These are phyloP conservation scores for Acrocephalus arundinaceus DNA, from an alignment of 2,113 vertebrate species.

Conservation along the genomic window DNA sequence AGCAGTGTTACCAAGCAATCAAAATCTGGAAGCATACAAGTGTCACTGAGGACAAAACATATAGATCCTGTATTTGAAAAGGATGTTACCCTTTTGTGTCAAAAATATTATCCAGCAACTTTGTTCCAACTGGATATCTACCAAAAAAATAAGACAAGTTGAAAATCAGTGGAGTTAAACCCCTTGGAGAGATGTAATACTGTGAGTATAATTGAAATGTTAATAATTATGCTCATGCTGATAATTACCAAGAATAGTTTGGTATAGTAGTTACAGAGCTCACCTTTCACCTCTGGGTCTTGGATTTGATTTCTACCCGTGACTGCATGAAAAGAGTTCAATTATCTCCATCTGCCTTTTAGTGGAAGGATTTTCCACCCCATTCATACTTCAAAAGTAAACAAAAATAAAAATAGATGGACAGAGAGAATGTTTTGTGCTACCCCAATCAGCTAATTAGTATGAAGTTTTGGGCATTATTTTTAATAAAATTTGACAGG, in stretches of 20 bases:
- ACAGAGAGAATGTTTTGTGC: slow-evolving; percentile 25
- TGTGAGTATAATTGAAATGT: slow-evolving; percentile 64
- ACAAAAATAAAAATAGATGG: slow-evolving; percentile 51
- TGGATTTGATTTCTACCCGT: slow-evolving; percentile 74
- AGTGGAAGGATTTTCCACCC: slow-evolving; percentile 43
- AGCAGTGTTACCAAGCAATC: slow-evolving; percentile 70
- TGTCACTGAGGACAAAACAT: slow-evolving; percentile 64
- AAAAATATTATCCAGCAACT: slow-evolving; percentile 75
- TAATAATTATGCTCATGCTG: slow-evolving; percentile 73
- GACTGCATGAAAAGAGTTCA: slow-evolving; percentile 60
- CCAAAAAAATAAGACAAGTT: slow-evolving; percentile 63
- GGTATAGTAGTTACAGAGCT: slow-evolving; percentile 62
- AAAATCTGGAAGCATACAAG: slow-evolving; percentile 72
- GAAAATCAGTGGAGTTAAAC: slow-evolving; percentile 77
- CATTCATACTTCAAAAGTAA: slow-evolving; percentile 54
- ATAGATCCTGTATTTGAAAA: slow-evolving; percentile 69
- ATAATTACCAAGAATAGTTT: slow-evolving; percentile 74
- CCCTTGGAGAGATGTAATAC: slow-evolving; percentile 70
- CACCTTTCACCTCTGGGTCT: slow-evolving; percentile 69
- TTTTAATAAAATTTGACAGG: not conserved
- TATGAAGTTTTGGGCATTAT: not conserved
- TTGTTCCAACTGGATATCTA: slow-evolving; percentile 76
- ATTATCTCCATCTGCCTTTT: slow-evolving; percentile 54
- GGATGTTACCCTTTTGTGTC: slow-evolving; percentile 68
- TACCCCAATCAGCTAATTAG: not conserved